These are phyloP conservation scores for Lepisosteus oculatus DNA, from an alignment of 2,113 vertebrate genomes.

Conservation along the genomic window DNA sequence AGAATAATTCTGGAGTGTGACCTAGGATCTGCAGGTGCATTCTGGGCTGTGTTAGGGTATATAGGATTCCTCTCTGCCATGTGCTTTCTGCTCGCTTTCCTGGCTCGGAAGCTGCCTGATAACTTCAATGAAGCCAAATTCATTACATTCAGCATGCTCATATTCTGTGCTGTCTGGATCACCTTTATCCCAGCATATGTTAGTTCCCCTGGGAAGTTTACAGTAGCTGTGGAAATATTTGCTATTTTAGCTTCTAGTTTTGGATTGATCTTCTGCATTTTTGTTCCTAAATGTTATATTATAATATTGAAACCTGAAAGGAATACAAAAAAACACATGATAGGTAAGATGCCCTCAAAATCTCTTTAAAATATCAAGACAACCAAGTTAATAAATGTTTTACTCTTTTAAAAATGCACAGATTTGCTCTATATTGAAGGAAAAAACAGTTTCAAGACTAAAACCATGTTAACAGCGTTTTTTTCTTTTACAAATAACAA, in stretches of 20 bases:
- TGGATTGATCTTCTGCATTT: slow-evolving; percentile 3
- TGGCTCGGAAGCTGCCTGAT: slow-evolving; percentile 5
- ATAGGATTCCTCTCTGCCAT: not conserved
- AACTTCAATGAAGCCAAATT: slow-evolving; percentile 12
- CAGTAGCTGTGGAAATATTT: slow-evolving; percentile 12
- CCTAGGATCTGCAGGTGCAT: slow-evolving; percentile 4
- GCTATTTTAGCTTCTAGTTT: slow-evolving; percentile 11
- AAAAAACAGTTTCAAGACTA: no score
- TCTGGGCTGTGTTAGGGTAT: slow-evolving; percentile 8
- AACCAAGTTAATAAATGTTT: no score
- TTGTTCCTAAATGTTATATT: not conserved
- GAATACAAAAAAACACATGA: slow-evolving; percentile 1
- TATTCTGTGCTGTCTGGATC: slow-evolving; percentile 2
- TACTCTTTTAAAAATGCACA: no score
- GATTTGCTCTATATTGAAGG: no score
- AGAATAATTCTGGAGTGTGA: slow-evolving; percentile 8
- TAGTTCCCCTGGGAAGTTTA: not conserved
- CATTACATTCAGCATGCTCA: slow-evolving; percentile 12
- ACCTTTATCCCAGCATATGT: slow-evolving; percentile 4
- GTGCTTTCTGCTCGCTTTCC: slow-evolving; percentile 3
- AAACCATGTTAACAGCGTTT: no score
- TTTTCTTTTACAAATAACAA: no score
- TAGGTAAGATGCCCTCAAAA: not conserved
- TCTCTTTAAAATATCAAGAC: not conserved
- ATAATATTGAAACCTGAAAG: not conserved